Percentiles rank a stretch among this genome's conserved stretches.
Evolutionary conservation across 2,113 vertebrate genomes (phyloP).

Genomic region (Xiphorhynchus elegans): DNA sequence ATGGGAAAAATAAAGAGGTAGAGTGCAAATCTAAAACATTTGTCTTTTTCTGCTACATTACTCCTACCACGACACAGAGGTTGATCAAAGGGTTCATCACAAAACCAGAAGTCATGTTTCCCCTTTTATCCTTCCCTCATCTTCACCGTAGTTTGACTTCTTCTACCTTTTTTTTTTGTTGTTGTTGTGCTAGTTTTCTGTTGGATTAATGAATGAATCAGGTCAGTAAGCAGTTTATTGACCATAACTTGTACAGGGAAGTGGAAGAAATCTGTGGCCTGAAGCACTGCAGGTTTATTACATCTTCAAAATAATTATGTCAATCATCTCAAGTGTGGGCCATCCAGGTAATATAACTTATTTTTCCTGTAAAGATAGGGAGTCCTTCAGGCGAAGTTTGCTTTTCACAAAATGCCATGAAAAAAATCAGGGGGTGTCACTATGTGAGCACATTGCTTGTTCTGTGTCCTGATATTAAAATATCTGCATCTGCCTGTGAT

Average conservation of each 20-base stretch:
- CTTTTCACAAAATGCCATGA: not conserved
- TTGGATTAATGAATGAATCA: not conserved
- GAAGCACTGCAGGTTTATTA: not conserved
- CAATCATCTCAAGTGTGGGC: not conserved
- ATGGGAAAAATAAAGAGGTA: not conserved
- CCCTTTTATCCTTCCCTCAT: not conserved
- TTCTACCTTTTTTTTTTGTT: not conserved
- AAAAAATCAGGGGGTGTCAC: not conserved
- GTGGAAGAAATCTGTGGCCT: not conserved
- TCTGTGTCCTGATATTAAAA: not conserved
- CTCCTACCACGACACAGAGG: not conserved
- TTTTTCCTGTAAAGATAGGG: not conserved
- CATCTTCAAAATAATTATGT: not conserved
- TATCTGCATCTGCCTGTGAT: not conserved
- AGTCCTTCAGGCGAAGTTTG: not conserved
- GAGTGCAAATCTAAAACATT: not conserved
- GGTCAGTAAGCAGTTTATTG: not conserved
- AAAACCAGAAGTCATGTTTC: not conserved
- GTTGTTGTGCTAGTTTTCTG: not conserved
- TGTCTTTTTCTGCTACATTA: not conserved
- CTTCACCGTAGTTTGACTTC: not conserved
- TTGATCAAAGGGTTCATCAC: not conserved
- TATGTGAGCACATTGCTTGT: not conserved
- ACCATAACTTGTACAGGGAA: not conserved
- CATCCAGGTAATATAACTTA: not conserved